A percentile compares a stretch with the other conserved stretches of the same genome.
phyloP scores from a whole-genome alignment of 2,113 vertebrate species.

The Platichthys flesus region DNA sequence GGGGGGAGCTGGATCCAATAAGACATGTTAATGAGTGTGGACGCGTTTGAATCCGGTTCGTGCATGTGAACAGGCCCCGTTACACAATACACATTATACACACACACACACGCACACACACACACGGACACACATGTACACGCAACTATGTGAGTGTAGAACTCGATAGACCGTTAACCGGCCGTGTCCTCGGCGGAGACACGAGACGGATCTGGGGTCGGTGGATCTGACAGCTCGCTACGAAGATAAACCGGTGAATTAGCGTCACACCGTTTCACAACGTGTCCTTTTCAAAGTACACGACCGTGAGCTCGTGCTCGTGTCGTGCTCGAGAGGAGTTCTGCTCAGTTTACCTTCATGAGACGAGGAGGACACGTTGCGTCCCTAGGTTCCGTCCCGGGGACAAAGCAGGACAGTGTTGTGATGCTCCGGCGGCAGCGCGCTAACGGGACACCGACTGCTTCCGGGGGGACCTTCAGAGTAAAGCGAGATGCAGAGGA shows the following conservation, averaged over 20 bases:
- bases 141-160: too few species aligned
- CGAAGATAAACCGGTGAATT: neutral
- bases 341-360: slow-evolving; percentile 65
- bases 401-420: slow-evolving; percentile 69
- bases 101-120: neutral
- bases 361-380: slow-evolving; percentile 47
- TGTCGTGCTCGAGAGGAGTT: rapidly evolving
- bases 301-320: rapidly evolving
- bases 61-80: slow-evolving; percentile 37
- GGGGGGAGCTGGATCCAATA: too few species aligned
- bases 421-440: slow-evolving; percentile 64
- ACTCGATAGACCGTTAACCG: too few species aligned
- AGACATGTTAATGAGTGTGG: too few species aligned
- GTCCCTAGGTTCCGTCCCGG: slow-evolving; percentile 2
- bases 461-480: slow-evolving; percentile 49
- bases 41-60: neutral
- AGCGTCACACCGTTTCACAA: neutral
- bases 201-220: neutral
- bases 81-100: slow-evolving; percentile 11
- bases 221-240: neutral
- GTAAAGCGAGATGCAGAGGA: slow-evolving; percentile 32
- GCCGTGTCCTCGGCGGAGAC: neutral
- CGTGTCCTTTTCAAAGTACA: rapidly evolving
- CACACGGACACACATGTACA: too few species aligned
- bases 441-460: rapidly evolving